Conservation (phyloP, 2,113 vertebrate species). For the Cephalopterus ornatus region DNA sequence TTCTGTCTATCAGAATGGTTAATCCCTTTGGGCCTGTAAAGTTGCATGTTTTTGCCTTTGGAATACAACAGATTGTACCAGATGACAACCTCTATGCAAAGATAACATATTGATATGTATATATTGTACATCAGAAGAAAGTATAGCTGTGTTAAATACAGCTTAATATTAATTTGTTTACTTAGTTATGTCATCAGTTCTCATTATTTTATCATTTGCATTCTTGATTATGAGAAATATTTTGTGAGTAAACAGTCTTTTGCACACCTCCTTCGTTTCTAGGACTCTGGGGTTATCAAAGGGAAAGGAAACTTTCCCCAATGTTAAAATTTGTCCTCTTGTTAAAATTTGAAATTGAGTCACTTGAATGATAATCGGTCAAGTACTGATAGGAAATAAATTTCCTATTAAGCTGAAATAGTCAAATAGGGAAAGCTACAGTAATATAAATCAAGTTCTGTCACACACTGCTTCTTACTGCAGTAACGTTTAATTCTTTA, state of each 20-base stretch:
- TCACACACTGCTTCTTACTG: neutral
- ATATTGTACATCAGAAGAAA: neutral
- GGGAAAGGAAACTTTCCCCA: neutral
- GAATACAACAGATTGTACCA: neutral
- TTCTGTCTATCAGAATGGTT: neutral
- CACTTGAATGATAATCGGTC: neutral
- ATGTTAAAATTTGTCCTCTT: neutral
- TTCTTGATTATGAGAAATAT: neutral
- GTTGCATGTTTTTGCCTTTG: neutral
- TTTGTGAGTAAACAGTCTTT: neutral
- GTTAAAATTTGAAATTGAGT: neutral
- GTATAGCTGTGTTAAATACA: neutral
- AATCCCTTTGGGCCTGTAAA: neutral
- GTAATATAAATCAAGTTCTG: neutral
- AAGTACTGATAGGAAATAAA: neutral
- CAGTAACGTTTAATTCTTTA: neutral
- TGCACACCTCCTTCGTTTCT: neutral
- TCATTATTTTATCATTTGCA: neutral
- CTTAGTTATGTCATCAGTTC: neutral
- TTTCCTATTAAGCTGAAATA: neutral
- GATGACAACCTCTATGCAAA: neutral
- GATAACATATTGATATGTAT: neutral
- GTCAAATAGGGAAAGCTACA: neutral
- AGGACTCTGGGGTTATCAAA: neutral
- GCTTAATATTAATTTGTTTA: neutral